Evolutionary conservation across 2,113 vertebrate genomes (phyloP), one percentile per base, ranked within the genome.

Genomic region (Candoia aspera): DNA sequence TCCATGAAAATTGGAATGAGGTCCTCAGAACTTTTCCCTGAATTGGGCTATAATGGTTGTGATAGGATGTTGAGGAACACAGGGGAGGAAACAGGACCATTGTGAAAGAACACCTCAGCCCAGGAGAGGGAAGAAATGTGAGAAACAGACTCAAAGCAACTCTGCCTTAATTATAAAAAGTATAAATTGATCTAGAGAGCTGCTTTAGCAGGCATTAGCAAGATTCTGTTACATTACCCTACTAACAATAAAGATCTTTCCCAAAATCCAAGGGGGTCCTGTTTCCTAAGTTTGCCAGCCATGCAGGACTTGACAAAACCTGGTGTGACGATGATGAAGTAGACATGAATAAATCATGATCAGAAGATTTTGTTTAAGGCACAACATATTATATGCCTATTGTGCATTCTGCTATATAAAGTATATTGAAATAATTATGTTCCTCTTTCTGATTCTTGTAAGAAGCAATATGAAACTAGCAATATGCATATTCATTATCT

Each of bases 401-500:
- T 79, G 68, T 79, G 33, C 33, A 13, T 79, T 79, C 68, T 79
- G 17, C 68, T 21, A 37, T 79, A 79, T 37, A 79, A 79, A 79
- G 6, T 79, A 79, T 79, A 79, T 79, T 79, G n/a, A 79, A 79
- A 79, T 79, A 79, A 79, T 79, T 37, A 37, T 79, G 15, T 17
- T 79, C 33, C 17, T 79, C 8, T 37, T 79, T 79, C 37, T 37
- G 33, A 79, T 79, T 79, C 33, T 37, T 79, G 68, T 37, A 79
- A 79, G 68, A 37, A 79, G 15, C 68, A 37, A 79, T 73, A 68
- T 33, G 29, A 68, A 68, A 33, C 29, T 17, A 37, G 49, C 8
- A 24, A 87, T 59, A 91, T 88, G 86, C 91, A 91, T 79, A 59
- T 91, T 87, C 86, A 88, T 59, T 92, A 57, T 42, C 33, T 29